Evolutionary conservation across 2,113 vertebrate genomes (phyloP).

Genomic region (Syngnathus scovelli): DNA sequence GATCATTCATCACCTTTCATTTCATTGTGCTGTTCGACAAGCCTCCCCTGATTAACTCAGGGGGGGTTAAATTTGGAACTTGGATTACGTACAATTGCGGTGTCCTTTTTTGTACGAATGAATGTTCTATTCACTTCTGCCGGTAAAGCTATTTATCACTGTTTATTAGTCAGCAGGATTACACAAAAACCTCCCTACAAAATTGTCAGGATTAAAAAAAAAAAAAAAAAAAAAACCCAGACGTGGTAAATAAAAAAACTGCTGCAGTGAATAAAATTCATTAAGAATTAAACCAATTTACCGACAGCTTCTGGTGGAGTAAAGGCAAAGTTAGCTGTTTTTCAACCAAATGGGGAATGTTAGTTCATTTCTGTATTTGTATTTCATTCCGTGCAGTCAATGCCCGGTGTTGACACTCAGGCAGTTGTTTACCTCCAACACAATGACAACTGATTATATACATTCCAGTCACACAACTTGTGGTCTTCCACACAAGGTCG

Average conservation of each 20-base stretch:
- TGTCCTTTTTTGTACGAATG: not conserved
- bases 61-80: not conserved
- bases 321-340: not conserved
- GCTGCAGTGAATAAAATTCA: not conserved
- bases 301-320: not conserved
- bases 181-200: not conserved
- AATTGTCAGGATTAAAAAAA: not conserved
- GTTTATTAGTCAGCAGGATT: not conserved
- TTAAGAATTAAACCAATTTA: not conserved
- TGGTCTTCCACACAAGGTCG: not conserved
- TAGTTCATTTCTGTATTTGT: not conserved
- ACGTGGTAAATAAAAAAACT: not conserved
- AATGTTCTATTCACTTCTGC: not conserved
- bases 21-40: not conserved
- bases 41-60: constrained; percentile 1
- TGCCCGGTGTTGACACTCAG: not conserved
- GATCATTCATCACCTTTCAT: constrained; percentile 4
- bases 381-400: not conserved
- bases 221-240: not conserved
- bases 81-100: not conserved
- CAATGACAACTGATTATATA: not conserved
- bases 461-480: not conserved
- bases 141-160: not conserved
- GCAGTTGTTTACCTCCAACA: not conserved
- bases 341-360: not conserved